These are phyloP conservation scores for Petrocephalus sullivani DNA, from an alignment of 2,797 vertebrate species.

Conservation along the genomic window DNA sequence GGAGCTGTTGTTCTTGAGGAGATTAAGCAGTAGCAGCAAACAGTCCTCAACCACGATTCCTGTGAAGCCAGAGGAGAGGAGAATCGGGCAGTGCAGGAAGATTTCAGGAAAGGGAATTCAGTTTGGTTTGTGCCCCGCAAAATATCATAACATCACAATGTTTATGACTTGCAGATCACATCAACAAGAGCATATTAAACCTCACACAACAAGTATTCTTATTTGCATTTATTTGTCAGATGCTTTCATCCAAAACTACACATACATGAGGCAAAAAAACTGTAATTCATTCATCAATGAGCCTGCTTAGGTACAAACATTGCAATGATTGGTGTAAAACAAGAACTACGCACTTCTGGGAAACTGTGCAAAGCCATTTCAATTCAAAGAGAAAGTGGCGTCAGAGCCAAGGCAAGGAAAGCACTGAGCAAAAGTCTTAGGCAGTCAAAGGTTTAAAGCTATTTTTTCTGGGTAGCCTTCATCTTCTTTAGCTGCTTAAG, in stretches of 20 bases:
- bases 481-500: no score
- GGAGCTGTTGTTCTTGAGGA: constrained; percentile 96
- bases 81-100: not conserved
- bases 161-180: not conserved
- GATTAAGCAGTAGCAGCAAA: constrained; percentile 84
- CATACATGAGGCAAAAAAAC: not conserved
- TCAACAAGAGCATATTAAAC: not conserved
- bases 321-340: not conserved
- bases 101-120: not conserved
- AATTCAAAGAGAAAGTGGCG: not conserved
- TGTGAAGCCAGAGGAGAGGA: constrained; percentile 40
- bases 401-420: not conserved
- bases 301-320: not conserved
- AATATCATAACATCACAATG: not conserved
- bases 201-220: not conserved
- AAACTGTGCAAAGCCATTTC: not conserved
- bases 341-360: not conserved
- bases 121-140: not conserved
- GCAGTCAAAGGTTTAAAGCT: no score
- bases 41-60: constrained; percentile 98
- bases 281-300: not conserved
- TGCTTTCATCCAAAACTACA: not conserved
- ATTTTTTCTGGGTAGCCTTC: no score
- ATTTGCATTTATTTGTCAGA: not conserved
- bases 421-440: no score